Base-by-base conservation (phyloP, 1,140 invertebrate genomes). In the Dinoponera quadriceps region DNA sequence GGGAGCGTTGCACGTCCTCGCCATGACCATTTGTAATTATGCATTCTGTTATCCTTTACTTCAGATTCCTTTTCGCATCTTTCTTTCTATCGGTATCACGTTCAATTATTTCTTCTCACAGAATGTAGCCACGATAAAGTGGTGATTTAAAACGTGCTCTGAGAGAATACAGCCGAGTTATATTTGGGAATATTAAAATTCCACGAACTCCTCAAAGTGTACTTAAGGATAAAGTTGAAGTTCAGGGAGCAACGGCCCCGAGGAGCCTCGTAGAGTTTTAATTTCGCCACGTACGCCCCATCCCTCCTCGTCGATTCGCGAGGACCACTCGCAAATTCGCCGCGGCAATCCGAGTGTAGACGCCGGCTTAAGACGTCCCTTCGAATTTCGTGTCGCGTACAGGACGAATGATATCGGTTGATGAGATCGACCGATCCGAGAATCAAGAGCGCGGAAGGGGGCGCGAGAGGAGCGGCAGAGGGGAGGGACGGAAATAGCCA, bases 301-400 rank as follows among this genome's bases (percentile, higher is more conserved):
- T 9, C 38, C 7, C 38, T 44, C 38, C 9, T 44, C 38, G 38
- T 44, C 38, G 7, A 11, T 44, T 44, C 38, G 38, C 25, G 18
- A 44, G 51, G 22, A 9, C 25, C 38, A 22, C 38, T 80, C 75
- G 29, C 33, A 55, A 80, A 29, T 3, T 80, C 38, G 65, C 14
- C 33, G 59, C 48, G 9, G 54, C 75, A 48, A 80, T 80, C 22
- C 20, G 38, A 55, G 65, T 22, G 38, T 71, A 63, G 20, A 60
- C 55, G 14, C 44, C 33, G 63, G 22, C 81, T 55, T 66, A 72
- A 75, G 44, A 73, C 20, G 55, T 22, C 63, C 25, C 44, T 38
- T 91, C 87, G 75, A 88, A 49, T 92, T 92, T 92, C 88, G 85
- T 85, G 82, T 89, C 90, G 89, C 89, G 89, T 90, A 92, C 59